Base-by-base conservation (phyloP, 1,140 invertebrate species). In the Riptortus pedestris region DNA sequence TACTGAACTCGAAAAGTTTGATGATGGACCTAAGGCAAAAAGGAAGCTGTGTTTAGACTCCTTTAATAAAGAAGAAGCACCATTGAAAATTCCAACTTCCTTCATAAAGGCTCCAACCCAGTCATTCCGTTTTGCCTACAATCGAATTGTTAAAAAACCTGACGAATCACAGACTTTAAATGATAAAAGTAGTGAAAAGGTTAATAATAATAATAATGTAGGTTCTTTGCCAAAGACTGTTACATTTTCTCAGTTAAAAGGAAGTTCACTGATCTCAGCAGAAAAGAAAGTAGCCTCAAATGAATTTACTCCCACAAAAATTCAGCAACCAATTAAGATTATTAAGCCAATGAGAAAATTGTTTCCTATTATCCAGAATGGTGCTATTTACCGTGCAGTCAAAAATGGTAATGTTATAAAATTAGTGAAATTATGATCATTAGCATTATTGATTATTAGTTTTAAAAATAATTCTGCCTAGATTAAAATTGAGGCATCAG, bases 61-160 rank as follows among this genome's bases (percentile, higher is more conserved):
- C 26, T n/a, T 5, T 24, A 29, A 59, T 24, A 31, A 31, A 18
- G 28, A 38, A 20, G 12, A 16, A 2, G 18, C 18, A 2, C 26
- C 57, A 2, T 2, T 26, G 14, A 55, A 24, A 12, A 24, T 24
- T 26, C 18, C 28, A 38, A 11, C 57, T 2, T 9, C 28, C 16
- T 59, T 59, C n/a, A 38, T 59, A n/a, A 59, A 33, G 33, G 57
- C 57, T 18, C 57, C 57, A n/a, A 38, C 28, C 16, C 57, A 59
- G 7, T 59, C 57, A 7, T 59, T 59, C n/a, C 26, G 57, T 14
- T 38, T 59, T 38, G 16, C 22, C 26, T 59, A n/a, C 28, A 59
- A 59, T 16, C 26, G 24, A 24, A 59, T 59, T 1, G 33, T 29
- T 18, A 14, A 55, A 55, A 55, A 55, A 55, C 22, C 51, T 55